A percentile compares a stretch with the other conserved stretches of the same genome.
These are phyloP conservation scores for Siniperca obscura DNA, from an alignment of 2,797 vertebrate genomes.

Conservation along the genomic window DNA sequence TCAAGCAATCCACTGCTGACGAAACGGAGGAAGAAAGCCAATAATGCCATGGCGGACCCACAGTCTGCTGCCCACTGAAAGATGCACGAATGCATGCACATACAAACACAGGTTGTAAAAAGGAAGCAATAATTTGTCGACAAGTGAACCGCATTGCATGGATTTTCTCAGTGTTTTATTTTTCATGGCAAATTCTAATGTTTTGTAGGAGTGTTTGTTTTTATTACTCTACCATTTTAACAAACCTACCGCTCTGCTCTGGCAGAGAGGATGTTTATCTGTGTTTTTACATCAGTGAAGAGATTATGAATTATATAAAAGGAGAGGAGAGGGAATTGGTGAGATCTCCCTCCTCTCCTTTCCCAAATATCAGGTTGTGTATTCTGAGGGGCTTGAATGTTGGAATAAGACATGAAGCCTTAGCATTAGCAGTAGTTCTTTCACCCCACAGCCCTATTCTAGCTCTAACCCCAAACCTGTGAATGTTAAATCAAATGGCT, in stretches of 20 bases:
- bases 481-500: constrained; percentile 78
- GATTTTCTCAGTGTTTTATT: constrained; percentile 78
- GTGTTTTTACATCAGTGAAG: constrained; percentile 73
- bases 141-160: constrained; percentile 71
- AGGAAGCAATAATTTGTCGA: constrained; percentile 93
- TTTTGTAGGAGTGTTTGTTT: constrained; percentile 79
- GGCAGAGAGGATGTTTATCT: constrained; percentile 58
- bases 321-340: constrained; percentile 27
- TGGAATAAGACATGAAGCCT: constrained; percentile 64
- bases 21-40: constrained; percentile 95
- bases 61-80: constrained; percentile 72
- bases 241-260: constrained; percentile 61
- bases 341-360: constrained; percentile 49
- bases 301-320: constrained; percentile 72
- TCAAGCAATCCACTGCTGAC: constrained; percentile 95
- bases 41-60: constrained; percentile 62
- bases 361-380: constrained; percentile 69
- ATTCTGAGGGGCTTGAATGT: constrained; percentile 58
- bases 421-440: constrained; percentile 68
- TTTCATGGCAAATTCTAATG: constrained; percentile 78
- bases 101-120: constrained; percentile 72
- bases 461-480: constrained; percentile 65
- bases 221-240: constrained; percentile 82
- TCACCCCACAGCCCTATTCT: constrained; percentile 42
- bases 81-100: constrained; percentile 63